These are phyloP conservation scores for Scophthalmus maximus DNA, from an alignment of 2,113 vertebrate species.

Conservation along the genomic window DNA sequence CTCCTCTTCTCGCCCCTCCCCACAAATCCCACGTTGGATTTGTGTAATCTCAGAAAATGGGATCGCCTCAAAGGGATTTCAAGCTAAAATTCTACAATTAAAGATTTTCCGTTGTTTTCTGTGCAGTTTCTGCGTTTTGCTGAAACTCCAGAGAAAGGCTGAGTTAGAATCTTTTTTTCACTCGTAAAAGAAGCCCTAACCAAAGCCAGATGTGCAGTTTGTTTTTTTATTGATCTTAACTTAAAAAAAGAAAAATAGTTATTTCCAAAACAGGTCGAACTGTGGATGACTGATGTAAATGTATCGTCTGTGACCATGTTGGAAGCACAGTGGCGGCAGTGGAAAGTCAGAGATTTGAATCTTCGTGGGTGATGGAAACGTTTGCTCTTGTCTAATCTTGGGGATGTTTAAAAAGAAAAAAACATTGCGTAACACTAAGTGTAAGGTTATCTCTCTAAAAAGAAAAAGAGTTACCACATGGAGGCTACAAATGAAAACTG, in stretches of 20 bases:
- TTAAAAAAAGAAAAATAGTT: conserved; percentile 33
- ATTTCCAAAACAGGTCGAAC: conserved; percentile 37
- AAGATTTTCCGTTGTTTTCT: conserved; percentile 10
- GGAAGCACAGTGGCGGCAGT: conserved; percentile 31
- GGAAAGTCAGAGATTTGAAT: conserved; percentile 4
- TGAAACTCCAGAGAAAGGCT: conserved; percentile 10
- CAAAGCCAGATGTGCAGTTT: conserved; percentile 52
- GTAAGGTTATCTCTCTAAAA: background rate
- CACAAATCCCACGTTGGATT: conserved; percentile 24
- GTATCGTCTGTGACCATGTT: conserved; percentile 25
- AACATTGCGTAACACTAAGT: background rate
- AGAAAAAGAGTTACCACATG: background rate
- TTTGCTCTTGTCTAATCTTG: background rate
- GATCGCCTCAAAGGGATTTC: background rate
- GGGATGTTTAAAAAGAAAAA: background rate
- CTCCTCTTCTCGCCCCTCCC: background rate
- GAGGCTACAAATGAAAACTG: background rate
- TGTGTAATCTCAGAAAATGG: conserved; percentile 25
- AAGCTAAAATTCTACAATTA: conserved; percentile 10
- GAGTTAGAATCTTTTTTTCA: conserved; percentile 12
- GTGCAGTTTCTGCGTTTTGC: background rate
- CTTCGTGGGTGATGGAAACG: background rate
- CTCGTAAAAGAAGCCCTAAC: conserved; percentile 53
- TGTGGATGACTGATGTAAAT: conserved; percentile 43
- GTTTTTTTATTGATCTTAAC: conserved; percentile 37